Evolutionary conservation across 2,888 invertebrate genomes (phyloP), one percentile per base, ranked within the genome.

Genomic region (Ophioninae sp.): DNA sequence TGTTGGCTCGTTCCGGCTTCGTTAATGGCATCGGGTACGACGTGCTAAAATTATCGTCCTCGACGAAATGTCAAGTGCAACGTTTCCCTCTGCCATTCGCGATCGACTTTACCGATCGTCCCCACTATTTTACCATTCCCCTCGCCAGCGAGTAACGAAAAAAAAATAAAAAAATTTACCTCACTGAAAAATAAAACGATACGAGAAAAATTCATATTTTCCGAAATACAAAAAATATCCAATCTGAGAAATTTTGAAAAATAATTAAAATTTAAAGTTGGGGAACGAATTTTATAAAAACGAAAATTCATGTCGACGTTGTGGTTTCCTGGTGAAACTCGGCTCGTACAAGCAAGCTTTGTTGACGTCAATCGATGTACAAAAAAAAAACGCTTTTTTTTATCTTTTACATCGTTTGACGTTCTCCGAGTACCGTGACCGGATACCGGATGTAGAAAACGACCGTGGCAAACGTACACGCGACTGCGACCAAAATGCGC

Each of bases 61-160:
- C 74, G 84, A 30, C 82, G 87, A 88, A 90, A 91, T 90, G 90
- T 91, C 90, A 90, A 91, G 90, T 88, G 87, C 88, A 88, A 85
- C 85, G 86, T 85, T 83, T 85, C 79, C 84, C 81, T 86, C 86
- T 44, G 44, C n/a, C 44, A 44, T 13, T 44, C 13, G 44, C 44
- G 44, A 44, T 17, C 3, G 13, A 13, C 44, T 44, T 44, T 13
- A 44, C 44, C 44, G 44, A 44, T 51, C 2, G 10, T 44, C 23
- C 44, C 41, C 22, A 39, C 39, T 72, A 30, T 74, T 69, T 74
- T 58, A 2, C 44, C 44, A 2, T 9, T 44, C 10, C 13, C 44
- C 44, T 10, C 10, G 5, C 17, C 2, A 51, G 17, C 51, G 9
- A 13, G 13, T 3, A 9, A 10, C n/a, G n/a, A 44, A 44, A 51